Evolutionary conservation across 1,140 invertebrate species (phyloP), one percentile per base, ranked within the genome.

Genomic region (Macrobrachium nipponense): DNA sequence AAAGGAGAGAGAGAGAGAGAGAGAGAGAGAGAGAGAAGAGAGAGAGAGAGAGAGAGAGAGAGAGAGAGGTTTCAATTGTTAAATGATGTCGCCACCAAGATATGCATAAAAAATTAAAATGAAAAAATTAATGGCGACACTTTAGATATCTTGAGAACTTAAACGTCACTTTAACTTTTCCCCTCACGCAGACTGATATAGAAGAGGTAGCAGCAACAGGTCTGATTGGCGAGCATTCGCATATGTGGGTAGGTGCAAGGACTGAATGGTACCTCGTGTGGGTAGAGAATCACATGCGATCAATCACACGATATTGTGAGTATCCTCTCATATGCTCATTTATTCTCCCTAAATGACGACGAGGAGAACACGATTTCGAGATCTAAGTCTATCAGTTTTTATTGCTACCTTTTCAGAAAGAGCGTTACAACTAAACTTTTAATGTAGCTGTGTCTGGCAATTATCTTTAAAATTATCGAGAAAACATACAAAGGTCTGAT

Each of bases 191-290:
- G 82, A 44, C 70, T 23, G 82, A 36, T 85, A 15, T 23, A 7
- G 10, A 44, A 11, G 61, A 59, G 6, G 82, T 85, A 44, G 82
- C 75, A 0, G 73, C 20, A n/a, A 79, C 62, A 2, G 82, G 75
- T 17, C 43, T 44, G 44, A 58, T 79, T 12, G 82, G 82, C 4
- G 23, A 79, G 62, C 14, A 59, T 20, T 36, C 82, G n/a, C 79
- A 78, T 51, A 79, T 85, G 82, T 85, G 82, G 82, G 82, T 85
- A 5, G 82, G 82, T 14, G 82, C 75, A 62, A 79, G 36, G 23
- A 59, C 0, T 44, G 0, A 20, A 59, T 6, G 64, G 72, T 27
- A 7, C 14, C 0, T 85, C 11, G 27, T 59, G 75, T 85, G 82
- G 82, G 20, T 68, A 0, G 82, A 79, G 60, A 79, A 11, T 12